Evolutionary conservation across 2,888 invertebrate species (phyloP).

Genomic region (Drosophila austrosaltans): DNA sequence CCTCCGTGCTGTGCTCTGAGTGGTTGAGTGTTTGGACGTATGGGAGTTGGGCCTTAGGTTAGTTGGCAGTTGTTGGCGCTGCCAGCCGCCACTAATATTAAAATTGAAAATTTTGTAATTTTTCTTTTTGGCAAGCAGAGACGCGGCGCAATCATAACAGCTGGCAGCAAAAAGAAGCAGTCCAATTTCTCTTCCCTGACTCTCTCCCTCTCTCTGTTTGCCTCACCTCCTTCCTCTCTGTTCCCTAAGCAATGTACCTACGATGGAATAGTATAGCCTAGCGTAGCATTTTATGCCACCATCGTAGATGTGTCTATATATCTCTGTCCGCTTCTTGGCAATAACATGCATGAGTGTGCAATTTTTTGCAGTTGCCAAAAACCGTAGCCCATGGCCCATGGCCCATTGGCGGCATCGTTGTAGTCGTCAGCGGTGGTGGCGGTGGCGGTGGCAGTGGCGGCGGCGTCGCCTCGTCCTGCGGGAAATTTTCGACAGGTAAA

Average conservation of each 20-base stretch:
- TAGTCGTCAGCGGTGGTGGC: neutral
- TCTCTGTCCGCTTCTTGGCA: slow-evolving; percentile 72
- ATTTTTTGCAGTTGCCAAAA: slow-evolving; percentile 71
- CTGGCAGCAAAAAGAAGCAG: slow-evolving; percentile 43
- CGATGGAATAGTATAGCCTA: neutral
- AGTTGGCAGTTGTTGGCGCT: slow-evolving; percentile 73
- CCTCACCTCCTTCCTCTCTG: neutral
- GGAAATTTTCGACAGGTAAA: slow-evolving; percentile 80
- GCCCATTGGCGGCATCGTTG: slow-evolving; percentile 30
- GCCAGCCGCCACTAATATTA: slow-evolving; percentile 75
- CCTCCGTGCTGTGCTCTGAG: neutral
- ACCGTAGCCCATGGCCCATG: slow-evolving; percentile 47
- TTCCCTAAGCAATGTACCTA: slow-evolving; percentile 7
- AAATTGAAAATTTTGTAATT: slow-evolving; percentile 79
- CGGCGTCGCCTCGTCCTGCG: slow-evolving; percentile 60
- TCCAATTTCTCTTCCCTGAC: slow-evolving; percentile 15
- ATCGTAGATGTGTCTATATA: slow-evolving; percentile 43
- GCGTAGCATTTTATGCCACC: neutral
- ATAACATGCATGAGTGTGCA: slow-evolving; percentile 79
- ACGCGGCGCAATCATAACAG: slow-evolving; percentile 75
- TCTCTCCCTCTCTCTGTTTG: neutral
- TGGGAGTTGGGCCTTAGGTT: slow-evolving; percentile 18
- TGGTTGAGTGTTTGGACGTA: slow-evolving; percentile 10
- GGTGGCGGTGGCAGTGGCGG: neutral
- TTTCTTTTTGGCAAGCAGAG: slow-evolving; percentile 72